A percentile compares a stretch with the other conserved stretches of the same genome.
Evolutionary conservation across 2,113 vertebrate genomes (phyloP).

Genomic region (Muntiacus muntjak): DNA sequence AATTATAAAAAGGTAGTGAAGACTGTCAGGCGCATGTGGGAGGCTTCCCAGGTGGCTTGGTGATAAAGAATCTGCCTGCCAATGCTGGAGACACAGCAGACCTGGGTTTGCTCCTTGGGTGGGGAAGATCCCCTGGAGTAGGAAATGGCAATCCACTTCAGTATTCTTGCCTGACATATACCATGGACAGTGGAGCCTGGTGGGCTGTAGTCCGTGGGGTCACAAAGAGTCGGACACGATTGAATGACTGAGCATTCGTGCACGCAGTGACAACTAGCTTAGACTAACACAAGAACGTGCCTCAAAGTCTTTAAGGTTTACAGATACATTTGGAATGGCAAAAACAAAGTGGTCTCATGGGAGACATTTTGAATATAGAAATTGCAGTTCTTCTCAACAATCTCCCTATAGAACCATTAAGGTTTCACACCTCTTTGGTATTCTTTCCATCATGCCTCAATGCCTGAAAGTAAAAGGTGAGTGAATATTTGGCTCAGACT

Average conservation of each 20-base stretch:
- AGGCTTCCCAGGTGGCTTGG: background rate
- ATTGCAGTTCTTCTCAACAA: background rate
- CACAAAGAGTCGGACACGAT: background rate
- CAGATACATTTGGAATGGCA: background rate
- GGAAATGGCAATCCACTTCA: background rate
- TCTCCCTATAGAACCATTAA: background rate
- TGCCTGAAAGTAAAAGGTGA: background rate
- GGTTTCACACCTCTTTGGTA: background rate
- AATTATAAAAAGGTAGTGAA: constrained; percentile 24
- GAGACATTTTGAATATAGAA: constrained; percentile 42
- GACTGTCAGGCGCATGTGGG: background rate
- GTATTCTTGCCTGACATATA: background rate
- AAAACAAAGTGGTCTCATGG: background rate
- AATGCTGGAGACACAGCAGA: background rate
- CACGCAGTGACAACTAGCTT: background rate
- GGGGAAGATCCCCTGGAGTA: background rate
- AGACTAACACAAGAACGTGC: background rate
- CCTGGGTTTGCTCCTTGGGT: background rate
- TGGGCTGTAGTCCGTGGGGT: background rate
- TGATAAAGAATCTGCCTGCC: background rate
- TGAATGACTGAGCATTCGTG: background rate
- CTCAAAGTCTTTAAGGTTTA: background rate
- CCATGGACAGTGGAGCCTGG: background rate
- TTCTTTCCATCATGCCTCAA: background rate
- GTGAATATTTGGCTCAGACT: background rate